phyloP scores from a whole-genome alignment of 2,113 vertebrate genomes.

The Petromus typicus region DNA sequence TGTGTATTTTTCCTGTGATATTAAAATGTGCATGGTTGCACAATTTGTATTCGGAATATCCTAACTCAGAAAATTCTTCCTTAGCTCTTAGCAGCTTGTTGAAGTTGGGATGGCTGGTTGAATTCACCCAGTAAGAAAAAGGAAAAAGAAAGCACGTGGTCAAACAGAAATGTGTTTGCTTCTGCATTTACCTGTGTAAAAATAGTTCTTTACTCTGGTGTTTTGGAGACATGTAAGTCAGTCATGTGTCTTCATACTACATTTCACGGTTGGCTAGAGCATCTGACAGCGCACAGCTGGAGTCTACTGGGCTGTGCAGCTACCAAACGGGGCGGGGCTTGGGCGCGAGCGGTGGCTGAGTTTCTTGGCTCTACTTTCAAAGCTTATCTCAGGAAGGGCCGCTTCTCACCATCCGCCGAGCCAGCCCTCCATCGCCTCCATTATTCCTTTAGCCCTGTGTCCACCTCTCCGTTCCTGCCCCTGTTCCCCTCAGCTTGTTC shows the following conservation, averaged over 20 bases:
- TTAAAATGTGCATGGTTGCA: not conserved
- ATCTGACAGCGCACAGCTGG: not conserved
- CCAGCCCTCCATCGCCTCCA: no score
- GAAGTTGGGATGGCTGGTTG: not conserved
- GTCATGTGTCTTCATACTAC: not conserved
- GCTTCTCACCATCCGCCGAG: not conserved
- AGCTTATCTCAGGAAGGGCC: not conserved
- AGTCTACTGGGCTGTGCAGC: not conserved
- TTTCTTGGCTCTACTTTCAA: not conserved
- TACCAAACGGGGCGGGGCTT: not conserved
- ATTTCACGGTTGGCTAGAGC: not conserved
- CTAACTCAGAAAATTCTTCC: not conserved
- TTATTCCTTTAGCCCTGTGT: not conserved
- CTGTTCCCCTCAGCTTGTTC: not conserved
- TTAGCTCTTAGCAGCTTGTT: not conserved
- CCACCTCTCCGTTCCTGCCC: not conserved
- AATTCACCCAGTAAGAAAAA: constrained; percentile 1
- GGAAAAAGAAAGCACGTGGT: not conserved
- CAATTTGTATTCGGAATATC: not conserved
- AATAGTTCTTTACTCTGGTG: not conserved
- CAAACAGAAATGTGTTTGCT: not conserved
- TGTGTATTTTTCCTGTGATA: not conserved
- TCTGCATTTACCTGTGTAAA: not conserved
- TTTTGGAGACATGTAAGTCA: not conserved
- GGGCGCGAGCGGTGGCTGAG: not conserved